A percentile compares a stretch with the other conserved stretches of the same genome.
These are phyloP conservation scores for Ichneumoninae sp. DNA, from an alignment of 2,888 invertebrate species.

Conservation along the genomic window DNA sequence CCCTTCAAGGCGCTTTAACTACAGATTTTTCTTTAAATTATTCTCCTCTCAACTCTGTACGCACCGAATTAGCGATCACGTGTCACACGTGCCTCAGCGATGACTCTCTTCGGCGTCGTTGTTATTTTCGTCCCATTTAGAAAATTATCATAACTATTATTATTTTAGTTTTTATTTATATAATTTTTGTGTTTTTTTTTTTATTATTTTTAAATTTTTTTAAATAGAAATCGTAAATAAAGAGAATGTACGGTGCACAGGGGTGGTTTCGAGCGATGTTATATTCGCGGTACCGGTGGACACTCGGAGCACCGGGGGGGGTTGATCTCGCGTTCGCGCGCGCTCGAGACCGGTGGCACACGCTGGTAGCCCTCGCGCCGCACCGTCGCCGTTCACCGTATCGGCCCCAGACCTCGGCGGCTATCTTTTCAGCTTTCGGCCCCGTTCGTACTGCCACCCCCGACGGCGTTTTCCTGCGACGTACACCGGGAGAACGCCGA, in stretches of 20 bases:
- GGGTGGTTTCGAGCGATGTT: background rate
- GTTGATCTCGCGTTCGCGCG: conserved; percentile 16
- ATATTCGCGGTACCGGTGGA: background rate
- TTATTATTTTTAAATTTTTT: background rate
- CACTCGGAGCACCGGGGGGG: background rate
- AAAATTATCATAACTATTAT: background rate
- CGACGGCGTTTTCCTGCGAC: conserved; percentile 17
- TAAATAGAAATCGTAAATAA: background rate
- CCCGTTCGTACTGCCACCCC: background rate
- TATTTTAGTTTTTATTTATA: background rate
- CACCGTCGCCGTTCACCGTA: background rate
- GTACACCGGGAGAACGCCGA: conserved; percentile 1
- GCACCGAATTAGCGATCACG: conserved; percentile 4
- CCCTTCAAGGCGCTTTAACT: background rate
- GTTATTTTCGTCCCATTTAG: too few relatives aligned
- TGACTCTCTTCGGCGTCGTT: background rate
- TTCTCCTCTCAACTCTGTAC: background rate
- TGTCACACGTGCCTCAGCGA: background rate
- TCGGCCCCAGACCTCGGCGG: background rate
- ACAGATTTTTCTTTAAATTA: background rate
- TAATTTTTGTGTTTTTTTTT: background rate
- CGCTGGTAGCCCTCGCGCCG: conserved; percentile 23
- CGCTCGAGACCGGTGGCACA: conserved; percentile 5
- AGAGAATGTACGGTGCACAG: background rate
- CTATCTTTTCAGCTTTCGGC: conserved; percentile 35